Percentiles rank a stretch among this genome's conserved stretches.
Evolutionary conservation across 2,888 invertebrate species (phyloP).

Genomic region (Ennomos fuscantarius): DNA sequence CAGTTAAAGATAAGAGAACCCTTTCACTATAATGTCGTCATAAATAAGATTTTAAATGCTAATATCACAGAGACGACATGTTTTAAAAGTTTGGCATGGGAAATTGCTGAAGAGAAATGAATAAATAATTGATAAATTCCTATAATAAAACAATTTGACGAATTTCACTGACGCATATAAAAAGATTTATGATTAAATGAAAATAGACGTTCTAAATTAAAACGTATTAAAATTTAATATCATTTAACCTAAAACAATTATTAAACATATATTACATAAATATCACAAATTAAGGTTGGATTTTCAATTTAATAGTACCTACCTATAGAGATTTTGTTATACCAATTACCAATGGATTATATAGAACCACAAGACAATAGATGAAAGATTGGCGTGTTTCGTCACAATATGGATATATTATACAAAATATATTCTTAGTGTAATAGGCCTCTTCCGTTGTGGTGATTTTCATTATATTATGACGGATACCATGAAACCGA

Average conservation of each 20-base stretch:
- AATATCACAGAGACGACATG: constrained; percentile 23
- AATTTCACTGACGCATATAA: constrained; percentile 36
- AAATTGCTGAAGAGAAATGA: constrained; percentile 24
- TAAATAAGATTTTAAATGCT: constrained; percentile 29
- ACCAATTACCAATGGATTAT: constrained; percentile 28
- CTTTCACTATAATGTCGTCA: constrained; percentile 13
- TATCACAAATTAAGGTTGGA: no score
- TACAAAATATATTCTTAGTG: constrained; percentile 48
- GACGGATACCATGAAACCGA: constrained; percentile 8
- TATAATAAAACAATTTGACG: constrained; percentile 23
- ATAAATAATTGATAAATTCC: constrained; percentile 33
- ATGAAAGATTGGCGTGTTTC: constrained; percentile 68
- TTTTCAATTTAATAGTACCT: no score
- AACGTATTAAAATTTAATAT: not conserved
- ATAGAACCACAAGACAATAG: constrained; percentile 59
- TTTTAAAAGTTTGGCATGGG: constrained; percentile 21
- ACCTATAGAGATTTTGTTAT: not conserved
- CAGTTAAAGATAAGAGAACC: constrained; percentile 20
- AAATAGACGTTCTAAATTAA: not conserved
- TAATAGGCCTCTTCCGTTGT: constrained; percentile 46
- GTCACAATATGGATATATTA: constrained; percentile 61
- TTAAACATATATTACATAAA: no score
- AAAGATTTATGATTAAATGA: constrained; percentile 10
- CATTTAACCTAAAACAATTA: not conserved
- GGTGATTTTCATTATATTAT: not conserved